Conservation (phyloP, 2,113 vertebrate species). For the Lynx canadensis region DNA sequence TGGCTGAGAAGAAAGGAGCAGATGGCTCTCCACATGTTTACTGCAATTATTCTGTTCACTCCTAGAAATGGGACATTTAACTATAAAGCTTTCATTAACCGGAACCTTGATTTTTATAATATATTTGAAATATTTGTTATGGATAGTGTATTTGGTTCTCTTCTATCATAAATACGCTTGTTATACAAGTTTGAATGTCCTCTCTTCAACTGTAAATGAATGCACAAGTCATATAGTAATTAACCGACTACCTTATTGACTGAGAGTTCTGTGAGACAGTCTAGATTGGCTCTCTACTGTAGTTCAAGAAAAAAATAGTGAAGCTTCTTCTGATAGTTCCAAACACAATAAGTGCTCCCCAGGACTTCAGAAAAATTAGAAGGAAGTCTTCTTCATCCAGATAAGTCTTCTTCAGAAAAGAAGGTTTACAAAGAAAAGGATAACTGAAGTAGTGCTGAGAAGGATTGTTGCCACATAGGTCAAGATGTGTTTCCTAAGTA, state of each 20-base stretch:
- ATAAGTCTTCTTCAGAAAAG: neutral
- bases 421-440: neutral
- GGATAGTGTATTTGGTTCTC: neutral
- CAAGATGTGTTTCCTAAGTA: neutral
- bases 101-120: slow-evolving; percentile 51
- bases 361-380: neutral
- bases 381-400: neutral
- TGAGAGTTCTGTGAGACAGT: neutral
- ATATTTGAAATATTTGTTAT: neutral
- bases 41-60: neutral
- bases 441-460: neutral
- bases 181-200: neutral
- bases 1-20: neutral
- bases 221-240: neutral
- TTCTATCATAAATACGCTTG: neutral
- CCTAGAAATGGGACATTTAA: neutral
- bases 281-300: neutral
- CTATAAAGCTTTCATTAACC: neutral
- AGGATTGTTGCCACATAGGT: neutral
- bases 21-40: neutral
- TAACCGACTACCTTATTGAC: neutral
- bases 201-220: neutral
- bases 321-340: neutral
- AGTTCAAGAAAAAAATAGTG: neutral
- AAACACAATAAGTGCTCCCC: neutral